Percentiles rank a stretch among this genome's conserved stretches.
phyloP scores from a whole-genome alignment of 1,140 invertebrate species.

The Trichogramma pretiosum region DNA sequence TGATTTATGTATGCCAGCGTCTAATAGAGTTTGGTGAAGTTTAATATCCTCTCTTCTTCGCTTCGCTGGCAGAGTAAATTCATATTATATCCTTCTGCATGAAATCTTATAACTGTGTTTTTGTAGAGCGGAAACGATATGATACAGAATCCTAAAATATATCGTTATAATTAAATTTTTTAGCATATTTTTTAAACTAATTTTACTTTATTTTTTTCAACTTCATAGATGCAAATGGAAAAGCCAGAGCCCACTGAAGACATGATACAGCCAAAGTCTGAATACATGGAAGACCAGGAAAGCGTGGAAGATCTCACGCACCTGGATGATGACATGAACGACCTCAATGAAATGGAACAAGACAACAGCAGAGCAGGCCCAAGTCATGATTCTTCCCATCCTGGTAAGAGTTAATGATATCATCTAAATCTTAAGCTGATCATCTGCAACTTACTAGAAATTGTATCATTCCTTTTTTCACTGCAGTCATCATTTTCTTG shows the following conservation, averaged over 20 bases:
- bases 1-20: too few relatives aligned
- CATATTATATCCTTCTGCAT: conserved; percentile 37
- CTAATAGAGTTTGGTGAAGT: conserved; percentile 27
- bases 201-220: conserved; percentile 7
- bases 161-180: neutral
- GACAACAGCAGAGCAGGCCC: conserved; percentile 46
- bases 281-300: conserved; percentile 65
- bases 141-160: conserved; percentile 29
- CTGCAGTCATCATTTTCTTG: too few relatives aligned
- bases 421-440: neutral
- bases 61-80: conserved; percentile 37
- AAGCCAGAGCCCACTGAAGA: conserved; percentile 44
- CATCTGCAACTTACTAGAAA: too few relatives aligned
- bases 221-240: conserved; percentile 38
- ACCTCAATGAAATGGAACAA: conserved; percentile 56
- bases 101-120: conserved; percentile 20
- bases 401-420: conserved; percentile 35
- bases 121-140: conserved; percentile 37
- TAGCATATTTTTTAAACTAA: neutral
- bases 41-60: conserved; percentile 27
- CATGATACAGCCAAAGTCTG: conserved; percentile 65
- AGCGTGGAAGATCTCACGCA: conserved; percentile 76
- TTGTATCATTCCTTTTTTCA: too few relatives aligned
- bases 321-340: conserved; percentile 63
- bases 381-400: conserved; percentile 44